These are phyloP conservation scores for Microplitis deprimator DNA, from an alignment of 2,888 invertebrate species.

Conservation along the genomic window DNA sequence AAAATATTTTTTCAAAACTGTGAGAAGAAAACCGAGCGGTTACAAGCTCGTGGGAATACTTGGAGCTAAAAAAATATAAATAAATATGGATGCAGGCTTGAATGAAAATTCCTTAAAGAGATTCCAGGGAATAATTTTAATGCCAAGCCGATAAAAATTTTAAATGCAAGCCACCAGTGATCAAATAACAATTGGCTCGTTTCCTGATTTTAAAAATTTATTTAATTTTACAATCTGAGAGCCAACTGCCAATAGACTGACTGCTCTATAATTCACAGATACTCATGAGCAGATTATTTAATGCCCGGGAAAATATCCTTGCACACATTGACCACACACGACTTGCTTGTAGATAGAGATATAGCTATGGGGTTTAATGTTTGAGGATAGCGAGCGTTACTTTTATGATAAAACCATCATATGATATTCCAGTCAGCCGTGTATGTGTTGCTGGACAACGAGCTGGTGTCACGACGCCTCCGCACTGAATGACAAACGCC, in stretches of 20 bases:
- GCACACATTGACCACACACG: constrained; percentile 22
- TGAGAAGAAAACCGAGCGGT: constrained; percentile 8
- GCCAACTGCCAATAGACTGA: constrained; percentile 8
- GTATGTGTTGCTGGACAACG: constrained; percentile 64
- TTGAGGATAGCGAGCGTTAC: constrained; percentile 48
- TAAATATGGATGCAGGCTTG: not conserved
- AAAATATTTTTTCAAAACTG: constrained; percentile 2
- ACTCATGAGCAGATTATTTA: not conserved
- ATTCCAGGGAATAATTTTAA: constrained; percentile 26
- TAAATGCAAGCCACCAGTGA: constrained; percentile 58
- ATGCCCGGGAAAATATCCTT: not conserved
- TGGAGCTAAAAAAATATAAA: not conserved
- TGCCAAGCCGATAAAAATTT: constrained; percentile 46
- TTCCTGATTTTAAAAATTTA: constrained; percentile 25
- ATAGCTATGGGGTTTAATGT: constrained; percentile 13
- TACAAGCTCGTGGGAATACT: constrained; percentile 35
- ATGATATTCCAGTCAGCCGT: constrained; percentile 68
- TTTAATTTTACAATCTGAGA: constrained; percentile 17
- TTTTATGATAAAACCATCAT: constrained; percentile 67
- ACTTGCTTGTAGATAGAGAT: constrained; percentile 16
- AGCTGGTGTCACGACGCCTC: constrained; percentile 58
- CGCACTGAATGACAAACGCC: constrained; percentile 65
- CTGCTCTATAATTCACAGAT: not conserved
- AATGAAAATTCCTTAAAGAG: constrained; percentile 12
- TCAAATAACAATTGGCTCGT: constrained; percentile 57